Evolutionary conservation across 2,113 vertebrate species (phyloP).

Genomic region (Saimiri boliviensis): DNA sequence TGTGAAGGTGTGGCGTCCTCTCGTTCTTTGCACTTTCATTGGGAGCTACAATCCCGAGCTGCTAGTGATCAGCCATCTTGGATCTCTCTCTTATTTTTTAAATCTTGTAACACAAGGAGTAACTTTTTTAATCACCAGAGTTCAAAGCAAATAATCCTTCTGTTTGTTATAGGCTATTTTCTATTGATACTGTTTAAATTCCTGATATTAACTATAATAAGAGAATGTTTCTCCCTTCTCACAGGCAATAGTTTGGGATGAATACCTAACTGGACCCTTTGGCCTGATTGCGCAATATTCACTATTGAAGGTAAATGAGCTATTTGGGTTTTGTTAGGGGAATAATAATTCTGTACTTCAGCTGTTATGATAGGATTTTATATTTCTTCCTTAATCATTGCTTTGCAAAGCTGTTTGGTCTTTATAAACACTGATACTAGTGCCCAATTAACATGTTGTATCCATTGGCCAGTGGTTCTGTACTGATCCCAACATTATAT

Average conservation of each 20-base stretch:
- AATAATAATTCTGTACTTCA: not conserved
- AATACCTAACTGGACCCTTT: slow-evolving; percentile 97
- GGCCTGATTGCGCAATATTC: slow-evolving; percentile 98
- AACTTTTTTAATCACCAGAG: not conserved
- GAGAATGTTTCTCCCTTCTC: slow-evolving; percentile 24
- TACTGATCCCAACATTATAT: not conserved
- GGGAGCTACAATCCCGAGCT: too few species aligned
- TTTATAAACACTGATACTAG: not conserved
- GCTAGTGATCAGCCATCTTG: too few species aligned
- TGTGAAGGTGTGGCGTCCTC: too few species aligned
- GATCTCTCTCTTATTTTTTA: too few species aligned
- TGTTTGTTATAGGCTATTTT: not conserved
- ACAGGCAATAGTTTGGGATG: slow-evolving; percentile 99
- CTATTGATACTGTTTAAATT: not conserved
- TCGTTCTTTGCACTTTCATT: too few species aligned
- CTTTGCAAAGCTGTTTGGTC: not conserved
- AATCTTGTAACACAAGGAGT: too few species aligned
- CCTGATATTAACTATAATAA: not conserved
- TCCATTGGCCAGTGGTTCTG: not conserved
- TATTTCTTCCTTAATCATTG: not conserved
- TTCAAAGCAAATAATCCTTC: not conserved
- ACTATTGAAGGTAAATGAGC: slow-evolving; percentile 90
- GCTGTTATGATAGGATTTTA: not conserved
- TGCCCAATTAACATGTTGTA: not conserved
- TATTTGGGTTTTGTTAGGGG: not conserved